Evolutionary conservation across 2,888 invertebrate genomes (phyloP), one percentile per base, ranked within the genome.

Genomic region (Dusona sp.): DNA sequence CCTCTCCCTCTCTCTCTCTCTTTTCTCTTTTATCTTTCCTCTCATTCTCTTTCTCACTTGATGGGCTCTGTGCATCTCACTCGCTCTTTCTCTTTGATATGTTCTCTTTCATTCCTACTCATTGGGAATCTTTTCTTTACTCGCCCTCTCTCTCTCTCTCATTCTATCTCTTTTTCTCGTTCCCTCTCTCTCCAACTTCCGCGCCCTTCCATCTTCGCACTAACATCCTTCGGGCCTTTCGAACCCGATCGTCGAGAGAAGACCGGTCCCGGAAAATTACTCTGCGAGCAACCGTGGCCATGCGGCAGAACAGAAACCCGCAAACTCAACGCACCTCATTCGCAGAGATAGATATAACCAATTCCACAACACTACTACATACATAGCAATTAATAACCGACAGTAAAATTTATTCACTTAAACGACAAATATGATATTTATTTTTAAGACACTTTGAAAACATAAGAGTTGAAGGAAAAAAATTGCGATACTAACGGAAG

Each of bases 221-320:
- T 84, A 74, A 73, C 74, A 86, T 87, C 86, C 86, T 87, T 87
- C 86, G 86, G 79, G 84, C 86, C 84, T 84, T 79, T 80, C 85
- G 87, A 82, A 87, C 87, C 88, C 90, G 89, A 88, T 89, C 89
- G 86, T 79, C 86, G 80, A 85, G 85, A 88, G 74, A 88, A 89
- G 90, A 91, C 90, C 90, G 91, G 90, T 91, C 90, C 89, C 90
- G 92, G 91, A 92, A 92, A 92, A 92, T 91, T 92, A 90, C 90
- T 82, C 85, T 85, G 79, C 80, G 79, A 87, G 75, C 84, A 84
- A 78, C 78, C 61, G 83, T 83, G 82, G 88, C 90, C 88, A 79
- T 79, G 87, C 88, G 88, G 85, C 81, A 83, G 87, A 90, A 86
- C 90, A 87, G 25, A 81, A 81, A 88, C 90, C 87, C 88, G 90